Percentiles rank a stretch among this genome's conserved stretches.
These are phyloP conservation scores for Iguana delicatissima DNA, from an alignment of 2,797 vertebrate species.

Conservation along the genomic window DNA sequence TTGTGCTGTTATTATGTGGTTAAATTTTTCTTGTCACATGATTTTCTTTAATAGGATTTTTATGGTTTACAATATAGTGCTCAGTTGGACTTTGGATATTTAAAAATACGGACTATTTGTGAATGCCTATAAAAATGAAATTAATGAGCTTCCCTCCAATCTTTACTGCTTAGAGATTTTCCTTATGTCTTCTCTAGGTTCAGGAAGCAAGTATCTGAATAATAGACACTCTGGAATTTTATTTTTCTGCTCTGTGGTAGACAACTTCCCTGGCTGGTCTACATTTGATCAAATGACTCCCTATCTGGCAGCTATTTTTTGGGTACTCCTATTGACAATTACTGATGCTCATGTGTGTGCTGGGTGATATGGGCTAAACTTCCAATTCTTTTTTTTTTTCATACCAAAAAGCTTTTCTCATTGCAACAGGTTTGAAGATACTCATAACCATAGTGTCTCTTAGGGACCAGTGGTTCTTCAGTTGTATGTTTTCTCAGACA, in stretches of 20 bases:
- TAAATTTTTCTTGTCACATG: not conserved
- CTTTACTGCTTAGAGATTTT: conserved; percentile 14
- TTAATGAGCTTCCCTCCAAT: not conserved
- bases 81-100: not conserved
- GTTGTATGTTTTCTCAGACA: too few species aligned
- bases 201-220: not conserved
- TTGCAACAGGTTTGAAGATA: too few species aligned
- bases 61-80: not conserved
- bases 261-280: not conserved
- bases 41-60: not conserved
- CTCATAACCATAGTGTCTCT: too few species aligned
- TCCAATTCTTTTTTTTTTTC: too few species aligned
- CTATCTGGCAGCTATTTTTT: not conserved
- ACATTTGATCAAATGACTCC: not conserved
- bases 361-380: too few species aligned
- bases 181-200: not conserved
- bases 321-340: not conserved
- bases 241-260: not conserved
- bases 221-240: not conserved
- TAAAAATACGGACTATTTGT: not conserved
- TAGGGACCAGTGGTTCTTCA: too few species aligned
- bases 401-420: too few species aligned
- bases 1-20: not conserved
- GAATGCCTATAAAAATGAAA: not conserved
- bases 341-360: not conserved